Percentiles rank a stretch among this genome's conserved stretches.
These are phyloP conservation scores for Rutpela maculata DNA, from an alignment of 2,888 invertebrate genomes.

Conservation along the genomic window DNA sequence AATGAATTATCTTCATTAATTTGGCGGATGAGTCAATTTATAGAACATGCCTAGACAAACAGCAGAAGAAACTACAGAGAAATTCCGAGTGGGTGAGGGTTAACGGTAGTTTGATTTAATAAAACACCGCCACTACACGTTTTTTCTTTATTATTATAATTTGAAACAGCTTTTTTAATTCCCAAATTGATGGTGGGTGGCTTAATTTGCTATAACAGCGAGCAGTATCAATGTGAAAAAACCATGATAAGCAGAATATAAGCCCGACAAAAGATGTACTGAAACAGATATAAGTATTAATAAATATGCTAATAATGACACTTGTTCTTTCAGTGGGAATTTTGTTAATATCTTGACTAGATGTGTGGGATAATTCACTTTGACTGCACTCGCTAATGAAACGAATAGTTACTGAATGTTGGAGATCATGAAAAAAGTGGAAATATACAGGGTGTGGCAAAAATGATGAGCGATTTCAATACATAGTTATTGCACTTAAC, in stretches of 20 bases:
- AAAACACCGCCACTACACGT: neutral
- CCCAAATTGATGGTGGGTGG: neutral
- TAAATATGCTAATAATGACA: slow-evolving; percentile 23
- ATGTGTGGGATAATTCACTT: neutral
- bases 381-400: neutral
- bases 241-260: neutral
- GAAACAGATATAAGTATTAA: slow-evolving; percentile 10
- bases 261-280: slow-evolving; percentile 12
- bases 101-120: slow-evolving; percentile 10
- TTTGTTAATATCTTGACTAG: neutral
- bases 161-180: neutral
- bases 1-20: neutral
- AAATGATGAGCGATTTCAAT: no score
- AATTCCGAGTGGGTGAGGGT: slow-evolving; percentile 11
- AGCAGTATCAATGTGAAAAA: neutral
- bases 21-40: slow-evolving; percentile 8
- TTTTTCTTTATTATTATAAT: neutral
- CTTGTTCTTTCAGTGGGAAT: neutral
- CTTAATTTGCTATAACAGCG: neutral
- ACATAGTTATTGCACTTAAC: no score
- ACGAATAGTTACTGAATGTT: neutral
- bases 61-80: neutral
- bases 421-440: no score
- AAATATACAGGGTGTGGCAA: no score
- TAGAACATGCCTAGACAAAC: neutral